Evolutionary conservation across 92 coral and sea anemone genomes (phyloP).

Genomic region (Epizoanthus illoricatus): DNA sequence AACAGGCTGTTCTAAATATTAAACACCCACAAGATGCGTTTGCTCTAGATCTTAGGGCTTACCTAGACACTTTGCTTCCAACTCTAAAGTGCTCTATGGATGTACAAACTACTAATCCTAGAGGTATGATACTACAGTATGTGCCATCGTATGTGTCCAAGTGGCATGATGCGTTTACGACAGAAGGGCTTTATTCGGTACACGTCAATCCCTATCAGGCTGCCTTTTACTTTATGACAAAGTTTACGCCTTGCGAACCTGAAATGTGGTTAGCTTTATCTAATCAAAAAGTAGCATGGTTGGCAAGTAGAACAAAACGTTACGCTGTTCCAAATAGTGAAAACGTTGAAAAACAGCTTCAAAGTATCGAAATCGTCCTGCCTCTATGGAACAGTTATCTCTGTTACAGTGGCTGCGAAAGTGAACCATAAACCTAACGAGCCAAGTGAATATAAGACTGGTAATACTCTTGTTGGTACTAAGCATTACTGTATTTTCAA

Average conservation of each 20-base stretch:
- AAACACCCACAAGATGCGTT: slow-evolving; percentile 34
- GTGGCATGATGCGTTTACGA: slow-evolving; percentile 40
- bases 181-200: slow-evolving; percentile 25
- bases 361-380: too few species aligned
- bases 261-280: slow-evolving; percentile 40
- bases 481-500: too few species aligned
- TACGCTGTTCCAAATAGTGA: too few species aligned
- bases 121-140: slow-evolving; percentile 46
- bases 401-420: too few species aligned
- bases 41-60: slow-evolving; percentile 39
- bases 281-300: slow-evolving; percentile 21
- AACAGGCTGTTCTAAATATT: not conserved
- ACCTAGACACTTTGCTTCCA: slow-evolving; percentile 43
- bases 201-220: slow-evolving; percentile 38
- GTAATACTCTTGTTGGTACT: too few species aligned
- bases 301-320: not conserved
- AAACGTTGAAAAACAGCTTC: too few species aligned
- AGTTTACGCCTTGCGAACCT: slow-evolving; percentile 30
- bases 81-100: slow-evolving; percentile 56
- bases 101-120: slow-evolving; percentile 49
- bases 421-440: too few species aligned
- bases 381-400: too few species aligned
- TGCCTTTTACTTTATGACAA: slow-evolving; percentile 21
- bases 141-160: slow-evolving; percentile 57
- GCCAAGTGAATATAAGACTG: too few species aligned